Evolutionary conservation across 2,888 invertebrate genomes (phyloP).

Genomic region (Scaptodrosophila latifasciaeformis): DNA sequence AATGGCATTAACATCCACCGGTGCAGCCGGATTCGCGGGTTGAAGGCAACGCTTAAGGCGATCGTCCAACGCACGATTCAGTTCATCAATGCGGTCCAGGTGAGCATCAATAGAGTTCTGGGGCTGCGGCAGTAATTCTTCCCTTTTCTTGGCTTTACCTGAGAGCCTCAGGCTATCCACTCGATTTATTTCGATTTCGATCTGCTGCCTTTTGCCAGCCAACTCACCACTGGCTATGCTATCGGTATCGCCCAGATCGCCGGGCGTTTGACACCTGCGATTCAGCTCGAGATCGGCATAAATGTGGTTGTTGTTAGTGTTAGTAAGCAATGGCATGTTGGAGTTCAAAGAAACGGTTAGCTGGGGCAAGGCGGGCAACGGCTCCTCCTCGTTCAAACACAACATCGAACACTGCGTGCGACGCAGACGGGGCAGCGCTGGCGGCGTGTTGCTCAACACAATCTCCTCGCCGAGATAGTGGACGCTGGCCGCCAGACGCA

Average conservation of each 20-base stretch:
- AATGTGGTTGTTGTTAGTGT: slow-evolving; percentile 70
- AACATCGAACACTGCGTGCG: slow-evolving; percentile 71
- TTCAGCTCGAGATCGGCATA: slow-evolving; percentile 70
- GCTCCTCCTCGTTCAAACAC: slow-evolving; percentile 64
- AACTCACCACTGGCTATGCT: slow-evolving; percentile 44
- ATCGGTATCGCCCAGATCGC: slow-evolving; percentile 19
- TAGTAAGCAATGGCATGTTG: slow-evolving; percentile 30
- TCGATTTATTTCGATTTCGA: slow-evolving; percentile 66
- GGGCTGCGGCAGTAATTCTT: slow-evolving; percentile 14
- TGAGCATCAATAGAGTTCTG: slow-evolving; percentile 73
- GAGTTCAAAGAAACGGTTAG: slow-evolving; percentile 23
- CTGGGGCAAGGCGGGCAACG: slow-evolving; percentile 16
- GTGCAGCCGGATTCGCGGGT: no score
- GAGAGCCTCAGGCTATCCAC: slow-evolving; percentile 23
- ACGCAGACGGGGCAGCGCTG: slow-evolving; percentile 59
- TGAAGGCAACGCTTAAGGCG: slow-evolving; percentile 68
- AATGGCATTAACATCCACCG: slow-evolving; percentile 64
- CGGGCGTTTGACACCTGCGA: slow-evolving; percentile 11
- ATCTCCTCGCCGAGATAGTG: slow-evolving; percentile 67
- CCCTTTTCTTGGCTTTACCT: background rate
- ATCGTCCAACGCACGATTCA: slow-evolving; percentile 72
- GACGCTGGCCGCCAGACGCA: slow-evolving; percentile 72
- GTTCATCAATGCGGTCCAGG: slow-evolving; percentile 72
- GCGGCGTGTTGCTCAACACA: slow-evolving; percentile 37
- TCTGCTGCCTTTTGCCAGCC: slow-evolving; percentile 34